These are phyloP conservation scores for Nixonia krombeini DNA, from an alignment of 1,140 invertebrate species.

Conservation along the genomic window DNA sequence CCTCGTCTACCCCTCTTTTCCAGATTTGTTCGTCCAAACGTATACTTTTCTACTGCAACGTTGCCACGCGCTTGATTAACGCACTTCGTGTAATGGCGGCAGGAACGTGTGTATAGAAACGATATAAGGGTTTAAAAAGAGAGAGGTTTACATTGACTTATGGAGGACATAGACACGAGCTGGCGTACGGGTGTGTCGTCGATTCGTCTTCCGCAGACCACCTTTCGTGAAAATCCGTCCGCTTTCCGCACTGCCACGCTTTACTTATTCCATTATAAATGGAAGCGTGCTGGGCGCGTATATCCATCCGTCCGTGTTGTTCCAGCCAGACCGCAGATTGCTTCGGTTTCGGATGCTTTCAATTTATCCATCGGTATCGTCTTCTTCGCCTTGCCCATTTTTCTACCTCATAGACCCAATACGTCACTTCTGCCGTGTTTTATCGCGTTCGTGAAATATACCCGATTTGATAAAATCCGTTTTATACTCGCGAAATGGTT, in stretches of 20 bases:
- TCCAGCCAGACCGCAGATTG: constrained; percentile 40
- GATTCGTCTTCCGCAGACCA: constrained; percentile 62
- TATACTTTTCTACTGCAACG: too few relatives aligned
- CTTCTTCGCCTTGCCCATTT: constrained; percentile 13
- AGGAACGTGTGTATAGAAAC: too few relatives aligned
- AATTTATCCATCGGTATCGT: constrained; percentile 61
- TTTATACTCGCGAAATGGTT: too few relatives aligned
- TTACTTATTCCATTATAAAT: constrained; percentile 63
- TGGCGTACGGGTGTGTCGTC: constrained; percentile 61
- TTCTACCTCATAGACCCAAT: constrained; percentile 18
- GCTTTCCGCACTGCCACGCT: too few relatives aligned
- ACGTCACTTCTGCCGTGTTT: too few relatives aligned
- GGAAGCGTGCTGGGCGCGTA: constrained; percentile 46
- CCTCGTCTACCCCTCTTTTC: too few relatives aligned
- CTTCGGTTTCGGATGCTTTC: constrained; percentile 45
- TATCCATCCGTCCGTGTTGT: constrained; percentile 52
- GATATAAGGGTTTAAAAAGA: too few relatives aligned
- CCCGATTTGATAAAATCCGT: too few relatives aligned
- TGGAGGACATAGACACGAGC: constrained; percentile 54
- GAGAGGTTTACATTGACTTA: constrained; percentile 67
- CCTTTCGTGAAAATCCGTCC: constrained; percentile 52
- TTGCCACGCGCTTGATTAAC: too few relatives aligned
- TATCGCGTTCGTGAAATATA: too few relatives aligned
- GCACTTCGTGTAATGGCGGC: too few relatives aligned
- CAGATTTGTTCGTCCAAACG: too few relatives aligned